A percentile compares a stretch with the other conserved stretches of the same genome.
phyloP scores from a whole-genome alignment of 2,888 invertebrate genomes.

The Trichopria drosophilae region DNA sequence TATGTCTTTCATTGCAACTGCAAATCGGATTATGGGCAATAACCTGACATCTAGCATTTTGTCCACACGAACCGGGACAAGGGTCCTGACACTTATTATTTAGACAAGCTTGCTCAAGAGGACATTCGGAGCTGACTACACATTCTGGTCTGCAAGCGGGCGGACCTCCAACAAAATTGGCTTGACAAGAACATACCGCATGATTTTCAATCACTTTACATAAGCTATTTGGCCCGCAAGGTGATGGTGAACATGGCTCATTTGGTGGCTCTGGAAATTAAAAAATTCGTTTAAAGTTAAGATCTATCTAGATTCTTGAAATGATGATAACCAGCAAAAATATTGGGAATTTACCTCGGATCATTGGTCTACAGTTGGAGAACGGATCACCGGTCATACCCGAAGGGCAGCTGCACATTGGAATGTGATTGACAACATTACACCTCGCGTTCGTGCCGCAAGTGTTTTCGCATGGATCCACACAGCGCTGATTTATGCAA shows the following conservation, averaged over 20 bases:
- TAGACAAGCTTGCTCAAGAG: slow-evolving; percentile 73
- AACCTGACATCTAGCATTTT: slow-evolving; percentile 77
- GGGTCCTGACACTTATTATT: slow-evolving; percentile 79
- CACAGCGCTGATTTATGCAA: slow-evolving; percentile 72
- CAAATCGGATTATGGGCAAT: slow-evolving; percentile 83
- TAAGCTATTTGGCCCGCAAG: slow-evolving; percentile 78
- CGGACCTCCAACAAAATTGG: slow-evolving; percentile 74
- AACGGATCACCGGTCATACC: slow-evolving; percentile 75
- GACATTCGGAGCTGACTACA: slow-evolving; percentile 78
- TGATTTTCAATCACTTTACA: slow-evolving; percentile 71
- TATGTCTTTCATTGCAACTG: slow-evolving; percentile 71
- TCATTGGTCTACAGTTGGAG: slow-evolving; percentile 64
- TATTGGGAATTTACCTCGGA: slow-evolving; percentile 38
- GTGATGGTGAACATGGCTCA: slow-evolving; percentile 71
- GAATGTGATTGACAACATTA: slow-evolving; percentile 74
- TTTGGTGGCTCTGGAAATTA: slow-evolving; percentile 30
- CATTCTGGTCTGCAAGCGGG: slow-evolving; percentile 82
- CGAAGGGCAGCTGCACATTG: slow-evolving; percentile 72
- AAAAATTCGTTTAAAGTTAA: neutral
- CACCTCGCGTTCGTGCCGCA: slow-evolving; percentile 74
- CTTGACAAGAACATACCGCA: slow-evolving; percentile 73
- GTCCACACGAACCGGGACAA: slow-evolving; percentile 77
- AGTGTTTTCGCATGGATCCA: slow-evolving; percentile 75
- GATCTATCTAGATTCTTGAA: neutral
- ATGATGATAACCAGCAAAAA: neutral